These are phyloP conservation scores for Ceuthmochares aereus DNA, from an alignment of 2,113 vertebrate species.

Conservation along the genomic window DNA sequence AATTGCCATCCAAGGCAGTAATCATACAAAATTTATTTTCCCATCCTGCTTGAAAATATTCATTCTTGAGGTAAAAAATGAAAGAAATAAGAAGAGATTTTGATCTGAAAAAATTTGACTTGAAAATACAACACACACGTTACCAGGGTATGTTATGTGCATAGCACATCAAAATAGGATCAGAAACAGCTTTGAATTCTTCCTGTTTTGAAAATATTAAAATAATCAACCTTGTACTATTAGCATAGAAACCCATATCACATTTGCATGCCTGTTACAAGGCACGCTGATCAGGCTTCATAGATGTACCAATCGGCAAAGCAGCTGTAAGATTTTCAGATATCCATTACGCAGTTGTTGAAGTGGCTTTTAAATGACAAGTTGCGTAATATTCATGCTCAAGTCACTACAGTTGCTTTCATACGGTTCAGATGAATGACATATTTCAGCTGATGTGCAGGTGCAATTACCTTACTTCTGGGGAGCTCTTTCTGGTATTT, in stretches of 20 bases:
- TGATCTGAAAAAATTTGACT: not conserved
- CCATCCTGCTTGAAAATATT: not conserved
- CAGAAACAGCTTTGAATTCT: not conserved
- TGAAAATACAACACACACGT: not conserved
- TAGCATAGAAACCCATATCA: not conserved
- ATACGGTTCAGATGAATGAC: not conserved
- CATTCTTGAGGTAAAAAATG: not conserved
- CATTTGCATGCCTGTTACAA: not conserved
- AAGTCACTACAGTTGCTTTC: not conserved
- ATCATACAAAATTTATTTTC: not conserved
- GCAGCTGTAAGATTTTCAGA: not conserved
- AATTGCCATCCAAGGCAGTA: not conserved
- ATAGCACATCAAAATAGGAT: not conserved
- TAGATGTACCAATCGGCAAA: not conserved
- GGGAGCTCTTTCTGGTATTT: not conserved
- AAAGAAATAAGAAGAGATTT: not conserved
- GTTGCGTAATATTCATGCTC: not conserved
- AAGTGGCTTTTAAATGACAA: not conserved
- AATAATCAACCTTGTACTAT: not conserved
- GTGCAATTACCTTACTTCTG: not conserved
- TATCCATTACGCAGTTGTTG: not conserved
- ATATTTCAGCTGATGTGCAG: not conserved
- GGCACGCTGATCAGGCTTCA: not conserved
- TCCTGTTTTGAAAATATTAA: not conserved
- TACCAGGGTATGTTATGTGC: not conserved